Evolutionary conservation across 2,113 vertebrate species (phyloP), one percentile per base, ranked within the genome.

Genomic region (Sitta europaea): DNA sequence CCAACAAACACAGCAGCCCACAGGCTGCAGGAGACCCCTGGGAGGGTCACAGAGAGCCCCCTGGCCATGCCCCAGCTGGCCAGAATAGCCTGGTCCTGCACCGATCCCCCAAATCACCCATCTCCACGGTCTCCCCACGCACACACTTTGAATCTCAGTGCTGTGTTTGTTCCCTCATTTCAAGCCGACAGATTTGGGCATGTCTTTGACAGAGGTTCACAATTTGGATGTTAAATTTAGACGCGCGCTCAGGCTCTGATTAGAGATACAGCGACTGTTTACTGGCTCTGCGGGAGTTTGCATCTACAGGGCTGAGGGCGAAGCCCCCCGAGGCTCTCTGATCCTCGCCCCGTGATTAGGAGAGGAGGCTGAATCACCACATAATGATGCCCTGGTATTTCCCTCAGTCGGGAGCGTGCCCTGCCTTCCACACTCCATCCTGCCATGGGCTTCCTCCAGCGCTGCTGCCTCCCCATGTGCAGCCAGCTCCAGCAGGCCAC

Each of bases 161-260:
- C 35, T 6, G 5, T 76, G 70, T 81, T 91, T 85, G 82, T 65
- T 88, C 96, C 90, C 90, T 84, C 54, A 3, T 74, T 89, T 92
- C 73, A 75, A 58, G 76, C 72, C 77, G 31, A 62, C 94, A 95
- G 78, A 96, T 95, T 95, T 86, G 86, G 95, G 81, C 94, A 95
- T 61, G 95, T 45, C 87, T 96, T 89, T 73, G 77, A 86, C 71
- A 65, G 84, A 77, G 65, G 73, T 45, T 94, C 93, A 57, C 83
- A 68, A 94, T 94, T 96, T 93, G 88, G 95, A 79, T 96, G 94
- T 95, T 96, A 96, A 96, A 97, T 97, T 97, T 94, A 96, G 96
- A 90, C 15, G 18, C 35, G 1, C 48, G 8, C 89, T 92, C 29
- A 4, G 43, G 73, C 86, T 92, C 70, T 77, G 91, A 95, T 96